Evolutionary conservation across 1,140 invertebrate genomes (phyloP).

Genomic region (Camponotus pennsylvanicus): DNA sequence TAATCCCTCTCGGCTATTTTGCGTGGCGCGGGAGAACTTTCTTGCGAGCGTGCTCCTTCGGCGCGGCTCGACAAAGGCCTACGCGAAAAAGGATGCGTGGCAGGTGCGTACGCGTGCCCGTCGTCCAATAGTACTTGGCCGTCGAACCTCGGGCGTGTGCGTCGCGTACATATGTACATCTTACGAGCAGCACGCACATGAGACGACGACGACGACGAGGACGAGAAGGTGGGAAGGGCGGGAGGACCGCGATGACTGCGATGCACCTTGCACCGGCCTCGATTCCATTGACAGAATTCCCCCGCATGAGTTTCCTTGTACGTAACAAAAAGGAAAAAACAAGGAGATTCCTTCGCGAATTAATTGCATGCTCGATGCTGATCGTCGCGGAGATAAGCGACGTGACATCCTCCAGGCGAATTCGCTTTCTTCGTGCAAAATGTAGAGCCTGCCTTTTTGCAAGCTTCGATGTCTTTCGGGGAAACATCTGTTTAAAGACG

Average conservation of each 20-base stretch:
- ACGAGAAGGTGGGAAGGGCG: neutral
- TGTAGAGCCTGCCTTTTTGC: neutral
- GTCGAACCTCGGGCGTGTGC: neutral
- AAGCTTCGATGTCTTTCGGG: neutral
- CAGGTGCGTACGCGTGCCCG: constrained; percentile 85
- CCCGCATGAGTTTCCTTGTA: constrained; percentile 51
- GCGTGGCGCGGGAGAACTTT: constrained; percentile 60
- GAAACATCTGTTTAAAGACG: too few species aligned
- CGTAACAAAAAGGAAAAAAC: constrained; percentile 20
- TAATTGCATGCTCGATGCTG: constrained; percentile 56
- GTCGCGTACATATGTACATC: neutral
- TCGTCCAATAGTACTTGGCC: constrained; percentile 77
- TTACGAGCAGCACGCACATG: constrained; percentile 25
- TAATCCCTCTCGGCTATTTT: constrained; percentile 60
- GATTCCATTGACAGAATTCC: constrained; percentile 75
- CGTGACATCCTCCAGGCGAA: neutral
- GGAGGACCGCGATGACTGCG: constrained; percentile 33
- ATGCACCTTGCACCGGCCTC: constrained; percentile 70
- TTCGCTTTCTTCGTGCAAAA: neutral
- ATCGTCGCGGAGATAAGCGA: constrained; percentile 20
- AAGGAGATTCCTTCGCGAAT: constrained; percentile 36
- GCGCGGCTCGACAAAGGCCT: constrained; percentile 79
- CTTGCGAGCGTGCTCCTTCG: constrained; percentile 48
- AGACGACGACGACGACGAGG: neutral
- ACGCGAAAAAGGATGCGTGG: constrained; percentile 80